Base-by-base conservation (phyloP, 2,113 vertebrate species). In the Chiloscyllium plagiosum region DNA sequence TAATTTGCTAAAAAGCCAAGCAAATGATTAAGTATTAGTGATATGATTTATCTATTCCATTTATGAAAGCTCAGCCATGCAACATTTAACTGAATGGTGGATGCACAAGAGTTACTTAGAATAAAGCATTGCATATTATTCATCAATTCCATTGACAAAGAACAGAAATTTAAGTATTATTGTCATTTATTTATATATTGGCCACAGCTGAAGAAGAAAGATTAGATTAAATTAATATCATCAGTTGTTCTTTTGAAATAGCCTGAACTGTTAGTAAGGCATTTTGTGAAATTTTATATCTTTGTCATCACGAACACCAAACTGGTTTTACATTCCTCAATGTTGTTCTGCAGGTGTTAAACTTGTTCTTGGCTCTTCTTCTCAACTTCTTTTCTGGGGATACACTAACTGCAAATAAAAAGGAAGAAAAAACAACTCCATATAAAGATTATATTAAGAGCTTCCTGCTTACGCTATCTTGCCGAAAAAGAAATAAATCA, bases 371-470 rank as follows among this genome's bases (percentile, higher is more conserved):
- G 96, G 96, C 96, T 69, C 61, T 50, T n/a, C n/a, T 96, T 65
- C 97, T 97, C 90, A 96, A 96, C 37, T 87, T 37, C n/a, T 96
- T 97, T 96, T 96, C 96, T 83, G 96, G 95, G 96, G 96, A 96
- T 83, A 87, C 96, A 66, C 52, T 76, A 80, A 68, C 95, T 96
- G 96, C 96, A 95, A 94, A 96, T 96, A 80, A 22, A 95, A 96
- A 96, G 68, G 96, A 95, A 47, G 78, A 95, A 96, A 96, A 96
- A 61, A 10, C 33, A 95, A 96, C 87, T 52, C 96, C 92, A 42
- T 26, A 87, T 83, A 87, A 86, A 87, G 65, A 70, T 66, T 61
- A 69, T 33, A 50, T 96, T 20, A 85, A 96, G 85, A 96, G 29
- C 47, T 20, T 96, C 29, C 52, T 68, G 29, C 26, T 47, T 96